A percentile compares a stretch with the other conserved stretches of the same genome.
Evolutionary conservation across 2,797 vertebrate genomes (phyloP).

Genomic region (Pangasius macronema): DNA sequence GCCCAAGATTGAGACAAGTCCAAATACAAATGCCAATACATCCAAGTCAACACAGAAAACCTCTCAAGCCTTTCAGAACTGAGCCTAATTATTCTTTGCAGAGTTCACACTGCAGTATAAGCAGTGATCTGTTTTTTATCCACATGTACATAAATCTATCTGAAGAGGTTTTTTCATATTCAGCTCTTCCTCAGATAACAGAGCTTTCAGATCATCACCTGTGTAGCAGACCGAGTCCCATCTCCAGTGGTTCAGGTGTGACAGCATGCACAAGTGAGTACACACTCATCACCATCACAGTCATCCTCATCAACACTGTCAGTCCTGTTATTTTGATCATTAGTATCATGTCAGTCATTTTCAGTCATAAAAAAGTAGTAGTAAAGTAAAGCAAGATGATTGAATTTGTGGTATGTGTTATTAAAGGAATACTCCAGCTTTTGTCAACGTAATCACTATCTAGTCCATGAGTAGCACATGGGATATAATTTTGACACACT

Average conservation of each 20-base stretch:
- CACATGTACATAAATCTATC: not conserved
- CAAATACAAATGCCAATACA: too few species aligned
- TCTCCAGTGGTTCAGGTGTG: conserved; percentile 90
- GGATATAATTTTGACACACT: not conserved
- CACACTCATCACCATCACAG: conserved; percentile 1
- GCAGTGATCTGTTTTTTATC: not conserved
- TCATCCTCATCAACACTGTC: conserved; percentile 6
- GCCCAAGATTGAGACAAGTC: too few species aligned
- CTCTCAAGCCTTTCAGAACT: too few species aligned
- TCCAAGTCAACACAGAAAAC: too few species aligned
- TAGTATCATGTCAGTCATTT: not conserved
- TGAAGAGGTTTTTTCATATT: conserved; percentile 39
- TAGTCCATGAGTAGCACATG: too few species aligned
- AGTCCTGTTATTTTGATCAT: not conserved
- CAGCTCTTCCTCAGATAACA: conserved; percentile 88
- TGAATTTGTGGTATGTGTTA: too few species aligned
- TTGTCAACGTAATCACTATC: too few species aligned
- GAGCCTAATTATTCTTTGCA: too few species aligned
- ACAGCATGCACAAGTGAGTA: conserved; percentile 87
- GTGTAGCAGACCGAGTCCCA: conserved; percentile 88
- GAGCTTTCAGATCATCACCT: conserved; percentile 86
- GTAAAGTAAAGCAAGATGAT: too few species aligned
- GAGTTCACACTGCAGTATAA: too few species aligned
- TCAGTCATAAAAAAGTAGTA: too few species aligned
- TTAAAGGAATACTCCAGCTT: too few species aligned